Evolutionary conservation across 2,888 invertebrate species (phyloP).

Genomic region (Diploptera punctata): DNA sequence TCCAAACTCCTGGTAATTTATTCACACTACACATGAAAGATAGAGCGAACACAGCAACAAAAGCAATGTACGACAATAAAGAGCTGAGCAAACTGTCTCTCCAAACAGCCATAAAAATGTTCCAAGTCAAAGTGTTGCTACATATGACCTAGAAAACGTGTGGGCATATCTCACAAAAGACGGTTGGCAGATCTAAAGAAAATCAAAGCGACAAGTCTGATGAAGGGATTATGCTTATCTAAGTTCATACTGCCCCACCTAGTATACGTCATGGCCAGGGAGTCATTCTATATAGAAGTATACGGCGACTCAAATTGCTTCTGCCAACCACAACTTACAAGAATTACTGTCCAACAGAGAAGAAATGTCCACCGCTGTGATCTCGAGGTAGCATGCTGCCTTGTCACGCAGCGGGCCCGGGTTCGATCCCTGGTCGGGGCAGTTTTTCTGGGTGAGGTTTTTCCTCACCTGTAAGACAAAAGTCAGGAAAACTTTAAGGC

Average conservation of each 20-base stretch:
- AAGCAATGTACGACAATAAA: neutral
- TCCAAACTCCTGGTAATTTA: neutral
- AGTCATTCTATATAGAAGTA: neutral
- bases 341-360: no score
- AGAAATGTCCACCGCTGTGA: no score
- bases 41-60: neutral
- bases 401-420: no score
- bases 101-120: neutral
- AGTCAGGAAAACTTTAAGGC: no score
- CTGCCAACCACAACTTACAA: no score
- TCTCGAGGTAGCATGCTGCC: no score
- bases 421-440: no score
- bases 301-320: no score
- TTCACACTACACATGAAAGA: neutral
- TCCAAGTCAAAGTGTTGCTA: neutral
- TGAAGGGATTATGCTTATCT: neutral
- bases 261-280: neutral
- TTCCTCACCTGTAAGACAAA: no score
- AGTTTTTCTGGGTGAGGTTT: no score
- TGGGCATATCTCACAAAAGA: no score
- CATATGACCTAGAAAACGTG: neutral
- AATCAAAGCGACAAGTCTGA: neutral
- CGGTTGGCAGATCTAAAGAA: neutral
- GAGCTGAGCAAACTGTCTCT: neutral
- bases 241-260: neutral